phyloP scores from a whole-genome alignment of 2,888 invertebrate genomes.

The Rhagophthalmus giganteus region DNA sequence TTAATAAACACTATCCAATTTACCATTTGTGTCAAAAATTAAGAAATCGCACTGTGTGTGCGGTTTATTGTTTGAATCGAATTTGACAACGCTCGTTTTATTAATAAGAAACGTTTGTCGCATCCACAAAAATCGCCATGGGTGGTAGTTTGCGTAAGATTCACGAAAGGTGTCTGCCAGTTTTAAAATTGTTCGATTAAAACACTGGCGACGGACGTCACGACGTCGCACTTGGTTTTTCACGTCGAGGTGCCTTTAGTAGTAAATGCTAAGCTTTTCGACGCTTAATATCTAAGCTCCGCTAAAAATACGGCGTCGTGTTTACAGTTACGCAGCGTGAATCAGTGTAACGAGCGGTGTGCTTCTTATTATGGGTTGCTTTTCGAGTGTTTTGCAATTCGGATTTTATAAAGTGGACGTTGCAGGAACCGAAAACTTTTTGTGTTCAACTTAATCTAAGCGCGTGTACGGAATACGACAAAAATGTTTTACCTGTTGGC shows the following conservation, averaged over 20 bases:
- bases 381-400: conserved; percentile 2
- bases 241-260: conserved; percentile 11
- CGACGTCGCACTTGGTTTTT: conserved; percentile 23
- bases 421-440: too few relatives aligned
- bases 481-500: too few relatives aligned
- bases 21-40: too few relatives aligned
- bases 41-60: too few relatives aligned
- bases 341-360: conserved; percentile 16
- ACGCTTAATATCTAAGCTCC: conserved; percentile 14
- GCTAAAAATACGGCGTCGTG: conserved; percentile 38
- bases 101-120: background rate
- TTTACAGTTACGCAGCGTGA: conserved; percentile 35
- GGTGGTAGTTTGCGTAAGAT: conserved; percentile 17
- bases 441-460: background rate
- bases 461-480: too few relatives aligned
- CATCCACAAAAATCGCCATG: conserved; percentile 1
- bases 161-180: conserved; percentile 15
- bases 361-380: conserved; percentile 4
- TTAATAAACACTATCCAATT: too few relatives aligned
- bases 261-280: conserved; percentile 20
- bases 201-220: conserved; percentile 12
- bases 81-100: too few relatives aligned
- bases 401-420: too few relatives aligned
- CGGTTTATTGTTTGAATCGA: too few relatives aligned
- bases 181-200: conserved; percentile 18